Evolutionary conservation across 2,888 invertebrate species (phyloP).

Genomic region (Rhagonycha lutea): DNA sequence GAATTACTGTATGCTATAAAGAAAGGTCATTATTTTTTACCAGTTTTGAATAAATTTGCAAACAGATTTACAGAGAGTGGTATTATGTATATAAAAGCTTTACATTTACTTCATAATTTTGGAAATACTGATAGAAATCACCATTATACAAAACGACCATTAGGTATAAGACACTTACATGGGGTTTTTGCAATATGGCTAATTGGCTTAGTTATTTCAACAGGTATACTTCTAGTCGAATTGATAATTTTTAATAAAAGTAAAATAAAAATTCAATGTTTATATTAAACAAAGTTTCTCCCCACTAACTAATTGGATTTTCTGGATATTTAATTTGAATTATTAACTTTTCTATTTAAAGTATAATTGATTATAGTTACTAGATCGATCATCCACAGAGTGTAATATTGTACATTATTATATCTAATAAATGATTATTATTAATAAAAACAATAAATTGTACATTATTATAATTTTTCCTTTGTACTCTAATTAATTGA

Average conservation of each 20-base stretch:
- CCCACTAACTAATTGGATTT: not conserved
- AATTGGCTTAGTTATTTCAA: not conserved
- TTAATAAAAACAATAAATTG: too few species aligned
- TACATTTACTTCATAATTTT: not conserved
- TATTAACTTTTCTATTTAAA: not conserved
- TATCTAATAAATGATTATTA: too few species aligned
- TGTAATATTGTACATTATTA: too few species aligned
- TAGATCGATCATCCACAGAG: too few species aligned
- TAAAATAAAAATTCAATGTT: too few species aligned
- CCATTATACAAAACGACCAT: not conserved
- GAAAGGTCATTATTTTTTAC: not conserved
- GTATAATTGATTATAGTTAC: not conserved
- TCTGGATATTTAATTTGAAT: too few species aligned
- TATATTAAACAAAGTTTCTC: not conserved
- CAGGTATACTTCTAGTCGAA: not conserved
- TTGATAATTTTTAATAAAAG: not conserved
- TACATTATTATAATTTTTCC: too few species aligned
- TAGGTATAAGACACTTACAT: not conserved
- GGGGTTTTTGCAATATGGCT: not conserved
- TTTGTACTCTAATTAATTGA: too few species aligned
- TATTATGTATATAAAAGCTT: not conserved
- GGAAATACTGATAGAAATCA: not conserved
- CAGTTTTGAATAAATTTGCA: not conserved
- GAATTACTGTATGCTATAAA: not conserved
- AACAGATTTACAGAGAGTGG: not conserved